Percentiles rank a stretch among this genome's conserved stretches.
phyloP scores from a whole-genome alignment of 2,113 vertebrate species.

The Felis chaus region DNA sequence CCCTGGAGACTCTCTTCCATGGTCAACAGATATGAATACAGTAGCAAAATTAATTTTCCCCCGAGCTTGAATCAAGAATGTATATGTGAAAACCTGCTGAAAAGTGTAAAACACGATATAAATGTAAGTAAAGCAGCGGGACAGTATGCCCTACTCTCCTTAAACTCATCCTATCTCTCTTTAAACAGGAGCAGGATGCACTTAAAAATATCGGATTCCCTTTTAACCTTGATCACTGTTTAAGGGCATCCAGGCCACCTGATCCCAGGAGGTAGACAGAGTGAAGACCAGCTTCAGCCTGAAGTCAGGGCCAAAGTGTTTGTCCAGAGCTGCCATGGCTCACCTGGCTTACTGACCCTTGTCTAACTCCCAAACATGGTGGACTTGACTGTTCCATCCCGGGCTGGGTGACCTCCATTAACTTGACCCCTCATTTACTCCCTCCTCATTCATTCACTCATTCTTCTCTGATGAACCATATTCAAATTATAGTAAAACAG shows the following conservation, averaged over 20 bases:
- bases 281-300: not conserved
- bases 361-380: not conserved
- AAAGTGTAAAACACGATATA: not conserved
- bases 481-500: not conserved
- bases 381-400: not conserved
- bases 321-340: not conserved
- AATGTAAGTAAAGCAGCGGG: not conserved
- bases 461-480: constrained; percentile 5
- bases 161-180: not conserved
- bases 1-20: not conserved
- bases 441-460: not conserved
- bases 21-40: not conserved
- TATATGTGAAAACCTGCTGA: not conserved
- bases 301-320: not conserved
- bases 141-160: not conserved
- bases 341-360: not conserved
- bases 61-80: not conserved
- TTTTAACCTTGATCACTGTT: not conserved
- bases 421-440: not conserved
- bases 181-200: not conserved
- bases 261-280: not conserved
- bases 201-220: not conserved
- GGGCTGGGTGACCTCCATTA: not conserved
- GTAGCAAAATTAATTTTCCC: not conserved
- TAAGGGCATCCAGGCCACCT: not conserved